phyloP scores from a whole-genome alignment of 1,140 invertebrate species.

The Bombus consobrinus region DNA sequence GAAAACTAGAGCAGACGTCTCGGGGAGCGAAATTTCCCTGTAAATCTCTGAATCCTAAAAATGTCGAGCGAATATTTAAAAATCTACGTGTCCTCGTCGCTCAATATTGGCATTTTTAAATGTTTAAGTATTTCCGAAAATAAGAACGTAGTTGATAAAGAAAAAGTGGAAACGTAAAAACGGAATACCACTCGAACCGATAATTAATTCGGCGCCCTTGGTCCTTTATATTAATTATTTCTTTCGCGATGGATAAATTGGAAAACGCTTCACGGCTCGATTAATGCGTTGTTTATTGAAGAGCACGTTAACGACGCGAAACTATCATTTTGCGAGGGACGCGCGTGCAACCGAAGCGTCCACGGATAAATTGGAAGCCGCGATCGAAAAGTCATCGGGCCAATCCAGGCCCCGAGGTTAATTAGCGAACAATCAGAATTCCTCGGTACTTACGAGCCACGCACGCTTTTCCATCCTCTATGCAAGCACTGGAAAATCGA shows the following conservation, averaged over 20 bases:
- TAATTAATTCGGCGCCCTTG: no score
- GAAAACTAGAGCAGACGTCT: no score
- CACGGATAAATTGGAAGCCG: constrained; percentile 12
- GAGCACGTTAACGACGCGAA: constrained; percentile 19
- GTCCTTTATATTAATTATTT: constrained; percentile 16
- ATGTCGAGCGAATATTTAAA: no score
- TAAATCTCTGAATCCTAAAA: no score
- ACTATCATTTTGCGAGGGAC: constrained; percentile 6
- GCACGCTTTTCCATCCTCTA: neutral
- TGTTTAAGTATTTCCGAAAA: neutral
- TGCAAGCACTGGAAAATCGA: neutral
- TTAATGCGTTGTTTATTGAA: constrained; percentile 3
- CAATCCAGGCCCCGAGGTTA: constrained; percentile 20
- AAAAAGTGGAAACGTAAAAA: neutral
- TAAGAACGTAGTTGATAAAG: neutral
- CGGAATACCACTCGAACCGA: neutral
- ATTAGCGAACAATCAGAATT: constrained; percentile 33
- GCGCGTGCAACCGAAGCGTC: neutral
- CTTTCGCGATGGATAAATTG: constrained; percentile 9
- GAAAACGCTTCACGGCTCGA: neutral
- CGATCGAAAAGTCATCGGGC: constrained; percentile 26
- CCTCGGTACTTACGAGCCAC: neutral
- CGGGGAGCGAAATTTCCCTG: no score
- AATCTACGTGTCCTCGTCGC: no score
- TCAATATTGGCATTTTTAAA: neutral